Percentiles rank a stretch among this genome's conserved stretches.
phyloP scores from a whole-genome alignment of 2,113 vertebrate species.

The Actenoides lindsayi region DNA sequence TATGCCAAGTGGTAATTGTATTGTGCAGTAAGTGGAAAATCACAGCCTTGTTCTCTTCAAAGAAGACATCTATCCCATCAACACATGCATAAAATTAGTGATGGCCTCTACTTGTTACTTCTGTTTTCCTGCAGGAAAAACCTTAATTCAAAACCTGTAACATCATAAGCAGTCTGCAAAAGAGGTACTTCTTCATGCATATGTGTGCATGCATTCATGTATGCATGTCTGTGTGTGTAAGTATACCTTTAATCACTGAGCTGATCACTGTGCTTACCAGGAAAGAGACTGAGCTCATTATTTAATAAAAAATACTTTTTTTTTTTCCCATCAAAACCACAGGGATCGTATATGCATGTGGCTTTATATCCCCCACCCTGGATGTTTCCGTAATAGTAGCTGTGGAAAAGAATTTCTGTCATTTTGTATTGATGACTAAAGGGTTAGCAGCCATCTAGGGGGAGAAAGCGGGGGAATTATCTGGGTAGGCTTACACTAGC shows the following conservation, averaged over 20 bases:
- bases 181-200: neutral
- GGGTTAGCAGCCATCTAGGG: conserved; percentile 52
- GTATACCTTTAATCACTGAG: conserved; percentile 51
- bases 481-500: conserved; percentile 55
- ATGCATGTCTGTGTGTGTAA: neutral
- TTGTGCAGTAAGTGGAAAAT: neutral
- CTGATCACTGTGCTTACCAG: conserved; percentile 50
- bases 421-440: conserved; percentile 70
- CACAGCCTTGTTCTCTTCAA: neutral
- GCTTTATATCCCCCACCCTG: neutral
- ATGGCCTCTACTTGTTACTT: neutral
- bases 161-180: neutral
- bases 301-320: conserved; percentile 69
- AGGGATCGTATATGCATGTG: conserved; percentile 57
- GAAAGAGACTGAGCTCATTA: conserved; percentile 43
- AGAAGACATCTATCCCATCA: neutral
- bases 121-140: neutral
- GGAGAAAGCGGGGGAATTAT: neutral
- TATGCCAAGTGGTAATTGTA: neutral
- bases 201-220: neutral
- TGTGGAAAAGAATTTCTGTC: conserved; percentile 58
- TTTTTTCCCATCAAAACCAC: conserved; percentile 60
- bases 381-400: conserved; percentile 50
- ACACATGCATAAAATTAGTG: neutral
- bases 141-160: neutral